Base-by-base conservation (phyloP, 92 coral and sea anemone genomes). In the Nematostella vectensis region DNA sequence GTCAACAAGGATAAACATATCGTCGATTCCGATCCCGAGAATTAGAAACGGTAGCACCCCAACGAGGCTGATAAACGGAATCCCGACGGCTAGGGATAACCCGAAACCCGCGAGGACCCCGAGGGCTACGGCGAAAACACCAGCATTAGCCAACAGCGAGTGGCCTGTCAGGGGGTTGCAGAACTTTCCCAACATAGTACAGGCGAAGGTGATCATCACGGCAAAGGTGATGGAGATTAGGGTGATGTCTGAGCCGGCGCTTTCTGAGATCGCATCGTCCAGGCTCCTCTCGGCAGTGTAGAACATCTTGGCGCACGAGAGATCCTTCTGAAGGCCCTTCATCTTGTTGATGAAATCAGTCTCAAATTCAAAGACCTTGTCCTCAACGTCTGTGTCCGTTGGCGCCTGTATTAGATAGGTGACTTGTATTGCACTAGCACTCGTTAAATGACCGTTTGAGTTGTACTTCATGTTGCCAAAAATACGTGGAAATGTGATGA, bases 201-300 rank as follows among this genome's bases (percentile, higher is more conserved):
- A 62, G 18, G 88, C 79, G 58, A 81, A 81, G 51, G 31, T 60
- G 20, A 75, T 74, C 88, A 76, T 81, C 64, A 76, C 29, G 0
- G 83, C 70, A 29, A 81, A 81, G 0, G 88, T 81, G 4, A 81
- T 52, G 29, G 88, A 45, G 9, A 45, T 45, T 8, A 71, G 64
- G 25, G 63, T 70, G 57, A 72, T 48, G 63, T 86, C 96, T 6
- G 85, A 67, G n/a, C 85, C 68, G 55, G 77, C 72, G 65, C 88
- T 86, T n/a, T 86, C 88, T 6, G 76, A 76, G 8, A 86, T 77
- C n/a, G 88, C 96, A 25, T 86, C 96, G 40, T 86, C 88, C 31
- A 76, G 62, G 63, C 85, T 81, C 2, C 96, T 65, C 39, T 70
- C 80, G 22, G 81, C 69, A 18, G 78, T 67, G 57, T 65, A 81